phyloP scores from a whole-genome alignment of 2,113 vertebrate species.

The Burhinus bistriatus region DNA sequence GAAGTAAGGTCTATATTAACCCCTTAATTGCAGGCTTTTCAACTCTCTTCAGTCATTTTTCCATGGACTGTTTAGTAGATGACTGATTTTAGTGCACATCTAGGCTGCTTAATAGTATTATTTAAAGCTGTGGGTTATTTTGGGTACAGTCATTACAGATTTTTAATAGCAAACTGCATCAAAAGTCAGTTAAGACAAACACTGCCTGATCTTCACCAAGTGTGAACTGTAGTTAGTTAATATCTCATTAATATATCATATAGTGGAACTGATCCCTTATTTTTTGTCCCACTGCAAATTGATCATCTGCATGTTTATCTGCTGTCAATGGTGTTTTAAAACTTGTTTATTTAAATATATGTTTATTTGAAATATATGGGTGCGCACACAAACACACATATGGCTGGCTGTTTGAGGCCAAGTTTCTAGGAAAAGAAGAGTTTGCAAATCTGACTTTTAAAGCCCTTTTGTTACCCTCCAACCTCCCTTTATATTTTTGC shows the following conservation, averaged over 20 bases:
- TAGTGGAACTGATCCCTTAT: neutral
- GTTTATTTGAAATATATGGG: neutral
- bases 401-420: neutral
- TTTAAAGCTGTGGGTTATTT: neutral
- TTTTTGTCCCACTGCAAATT: neutral
- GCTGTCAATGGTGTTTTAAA: neutral
- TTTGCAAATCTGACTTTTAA: neutral
- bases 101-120: neutral
- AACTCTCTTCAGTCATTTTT: neutral
- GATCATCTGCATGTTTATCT: neutral
- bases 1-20: neutral
- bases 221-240: neutral
- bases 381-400: neutral
- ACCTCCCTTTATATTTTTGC: neutral
- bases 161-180: neutral
- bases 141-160: neutral
- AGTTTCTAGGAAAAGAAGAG: neutral
- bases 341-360: slow-evolving; percentile 1
- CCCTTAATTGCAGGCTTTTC: neutral
- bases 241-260: neutral
- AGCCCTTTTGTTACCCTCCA: neutral
- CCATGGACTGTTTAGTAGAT: neutral
- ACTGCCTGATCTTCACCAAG: neutral
- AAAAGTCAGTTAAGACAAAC: neutral
- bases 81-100: neutral